Evolutionary conservation across 2,113 vertebrate species (phyloP).

Genomic region (Podarcis cretensis): DNA sequence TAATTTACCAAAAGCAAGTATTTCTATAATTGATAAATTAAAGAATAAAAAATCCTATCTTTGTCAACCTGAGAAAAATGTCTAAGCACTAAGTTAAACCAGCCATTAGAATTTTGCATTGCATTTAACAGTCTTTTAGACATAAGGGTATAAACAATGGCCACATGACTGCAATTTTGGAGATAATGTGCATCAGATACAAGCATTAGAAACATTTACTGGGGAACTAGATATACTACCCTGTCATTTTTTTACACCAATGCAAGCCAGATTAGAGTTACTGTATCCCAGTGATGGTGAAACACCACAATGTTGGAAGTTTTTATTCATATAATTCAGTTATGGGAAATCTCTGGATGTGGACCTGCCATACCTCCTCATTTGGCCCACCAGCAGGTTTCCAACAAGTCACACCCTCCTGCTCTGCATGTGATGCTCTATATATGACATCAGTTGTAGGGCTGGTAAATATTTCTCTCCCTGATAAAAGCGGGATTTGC

Average conservation of each 20-base stretch:
- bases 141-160: background rate
- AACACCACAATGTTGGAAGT: background rate
- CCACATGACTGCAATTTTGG: background rate
- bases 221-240: background rate
- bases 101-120: background rate
- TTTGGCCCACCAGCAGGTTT: too few relatives aligned
- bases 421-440: too few relatives aligned
- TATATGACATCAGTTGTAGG: too few relatives aligned
- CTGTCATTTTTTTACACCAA: background rate
- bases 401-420: too few relatives aligned
- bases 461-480: too few relatives aligned
- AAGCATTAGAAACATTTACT: background rate
- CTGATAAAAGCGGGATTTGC: too few relatives aligned
- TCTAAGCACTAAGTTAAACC: background rate
- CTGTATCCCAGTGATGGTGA: background rate
- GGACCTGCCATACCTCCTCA: too few relatives aligned
- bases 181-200: background rate
- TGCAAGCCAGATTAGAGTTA: background rate
- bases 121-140: background rate
- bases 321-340: background rate
- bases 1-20: background rate
- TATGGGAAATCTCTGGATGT: too few relatives aligned
- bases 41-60: background rate
- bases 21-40: background rate
- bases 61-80: background rate